phyloP scores from a whole-genome alignment of 2,888 invertebrate species.

The Nomada lathburiana region DNA sequence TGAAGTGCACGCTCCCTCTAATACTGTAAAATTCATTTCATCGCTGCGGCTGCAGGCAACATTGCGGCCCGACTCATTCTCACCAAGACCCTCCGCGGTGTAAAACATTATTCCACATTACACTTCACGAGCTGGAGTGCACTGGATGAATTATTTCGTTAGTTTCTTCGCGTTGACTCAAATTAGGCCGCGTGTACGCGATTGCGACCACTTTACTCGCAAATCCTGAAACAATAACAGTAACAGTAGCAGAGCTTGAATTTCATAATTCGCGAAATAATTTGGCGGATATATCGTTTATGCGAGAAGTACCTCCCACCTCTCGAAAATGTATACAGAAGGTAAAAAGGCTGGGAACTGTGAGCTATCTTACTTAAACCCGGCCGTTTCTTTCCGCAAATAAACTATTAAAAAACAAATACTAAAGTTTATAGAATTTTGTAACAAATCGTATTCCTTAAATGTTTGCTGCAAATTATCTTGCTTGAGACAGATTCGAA shows the following conservation, averaged over 20 bases:
- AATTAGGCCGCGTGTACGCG: background rate
- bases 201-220: background rate
- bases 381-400: too few relatives aligned
- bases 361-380: too few relatives aligned
- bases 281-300: too few relatives aligned
- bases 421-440: too few relatives aligned
- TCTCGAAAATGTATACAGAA: too few relatives aligned
- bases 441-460: too few relatives aligned
- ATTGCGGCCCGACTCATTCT: slow-evolving; percentile 23
- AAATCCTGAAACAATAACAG: background rate
- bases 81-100: slow-evolving; percentile 44
- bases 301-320: too few relatives aligned
- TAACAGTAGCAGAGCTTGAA: background rate
- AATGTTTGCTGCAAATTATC: background rate
- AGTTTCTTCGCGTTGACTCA: slow-evolving; percentile 38
- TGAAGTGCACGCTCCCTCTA: slow-evolving; percentile 57
- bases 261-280: background rate
- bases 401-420: too few relatives aligned
- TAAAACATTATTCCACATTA: slow-evolving; percentile 70
- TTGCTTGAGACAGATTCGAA: background rate
- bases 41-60: slow-evolving; percentile 38
- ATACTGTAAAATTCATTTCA: slow-evolving; percentile 67
- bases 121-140: slow-evolving; percentile 53
- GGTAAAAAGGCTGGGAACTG: too few relatives aligned
- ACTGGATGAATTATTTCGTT: slow-evolving; percentile 61